Evolutionary conservation across 2,888 invertebrate species (phyloP).

Genomic region (Nomada ruficornis): DNA sequence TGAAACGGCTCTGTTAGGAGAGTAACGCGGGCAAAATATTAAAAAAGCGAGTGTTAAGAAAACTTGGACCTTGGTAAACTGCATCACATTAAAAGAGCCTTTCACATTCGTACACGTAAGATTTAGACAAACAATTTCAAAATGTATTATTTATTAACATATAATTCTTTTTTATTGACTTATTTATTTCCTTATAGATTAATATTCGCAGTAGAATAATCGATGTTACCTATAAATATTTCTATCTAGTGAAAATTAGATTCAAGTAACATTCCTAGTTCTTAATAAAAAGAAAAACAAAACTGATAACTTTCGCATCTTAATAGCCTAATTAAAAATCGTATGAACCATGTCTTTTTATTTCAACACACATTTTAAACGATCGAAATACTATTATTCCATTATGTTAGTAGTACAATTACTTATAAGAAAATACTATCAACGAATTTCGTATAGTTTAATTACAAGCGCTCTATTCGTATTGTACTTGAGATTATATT

Average conservation of each 20-base stretch:
- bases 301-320: not conserved
- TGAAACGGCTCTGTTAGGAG: no score
- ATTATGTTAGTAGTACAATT: not conserved
- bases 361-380: not conserved
- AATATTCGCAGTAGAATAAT: no score
- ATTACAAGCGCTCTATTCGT: not conserved
- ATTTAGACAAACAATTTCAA: not conserved
- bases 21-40: no score
- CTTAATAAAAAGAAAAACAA: no score
- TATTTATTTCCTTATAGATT: not conserved
- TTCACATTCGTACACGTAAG: not conserved
- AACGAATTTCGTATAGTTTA: not conserved
- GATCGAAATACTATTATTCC: not conserved
- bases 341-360: no score
- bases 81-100: not conserved
- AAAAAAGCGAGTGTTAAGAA: not conserved
- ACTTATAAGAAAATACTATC: not conserved
- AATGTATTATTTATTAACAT: constrained; percentile 22
- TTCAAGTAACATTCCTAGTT: no score
- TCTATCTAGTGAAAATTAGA: no score
- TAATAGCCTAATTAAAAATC: not conserved
- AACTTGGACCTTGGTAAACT: not conserved
- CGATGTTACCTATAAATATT: no score
- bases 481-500: not conserved
- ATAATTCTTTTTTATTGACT: not conserved